These are phyloP conservation scores for Tridacna gigas DNA, from an alignment of 2,888 invertebrate species.

Conservation along the genomic window DNA sequence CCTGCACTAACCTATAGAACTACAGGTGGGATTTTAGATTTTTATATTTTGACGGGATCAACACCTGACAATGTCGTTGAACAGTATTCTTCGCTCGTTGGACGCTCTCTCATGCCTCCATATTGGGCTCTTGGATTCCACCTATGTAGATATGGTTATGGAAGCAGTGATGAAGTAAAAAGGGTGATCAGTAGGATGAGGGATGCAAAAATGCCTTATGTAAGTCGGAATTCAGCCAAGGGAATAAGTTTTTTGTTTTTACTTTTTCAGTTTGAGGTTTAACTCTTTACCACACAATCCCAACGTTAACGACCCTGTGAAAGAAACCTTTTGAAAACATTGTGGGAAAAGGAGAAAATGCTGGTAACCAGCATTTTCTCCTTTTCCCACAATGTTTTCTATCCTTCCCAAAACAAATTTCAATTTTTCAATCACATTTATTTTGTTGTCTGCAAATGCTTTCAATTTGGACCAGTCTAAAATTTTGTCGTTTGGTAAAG, in stretches of 20 bases:
- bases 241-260: too few species aligned
- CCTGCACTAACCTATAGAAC: conserved; percentile 93
- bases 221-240: conserved; percentile 28
- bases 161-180: conserved; percentile 66
- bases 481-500: too few species aligned
- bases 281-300: neutral
- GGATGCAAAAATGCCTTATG: conserved; percentile 75
- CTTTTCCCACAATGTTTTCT: neutral
- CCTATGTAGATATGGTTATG: conserved; percentile 88
- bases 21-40: conserved; percentile 92
- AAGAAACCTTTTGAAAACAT: conserved; percentile 10
- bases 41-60: conserved; percentile 91
- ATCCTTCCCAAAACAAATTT: too few species aligned
- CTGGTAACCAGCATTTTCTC: neutral
- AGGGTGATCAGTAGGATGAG: conserved; percentile 71
- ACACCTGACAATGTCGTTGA: conserved; percentile 87
- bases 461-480: too few species aligned
- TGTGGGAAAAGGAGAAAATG: neutral
- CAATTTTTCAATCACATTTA: too few species aligned
- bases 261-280: neutral
- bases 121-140: conserved; percentile 95
- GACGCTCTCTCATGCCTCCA: conserved; percentile 79
- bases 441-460: neutral
- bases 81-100: conserved; percentile 78
- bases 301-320: neutral